Base-by-base conservation (phyloP, 2,888 invertebrate genomes). In the Lepidocyrtoides sp. region DNA sequence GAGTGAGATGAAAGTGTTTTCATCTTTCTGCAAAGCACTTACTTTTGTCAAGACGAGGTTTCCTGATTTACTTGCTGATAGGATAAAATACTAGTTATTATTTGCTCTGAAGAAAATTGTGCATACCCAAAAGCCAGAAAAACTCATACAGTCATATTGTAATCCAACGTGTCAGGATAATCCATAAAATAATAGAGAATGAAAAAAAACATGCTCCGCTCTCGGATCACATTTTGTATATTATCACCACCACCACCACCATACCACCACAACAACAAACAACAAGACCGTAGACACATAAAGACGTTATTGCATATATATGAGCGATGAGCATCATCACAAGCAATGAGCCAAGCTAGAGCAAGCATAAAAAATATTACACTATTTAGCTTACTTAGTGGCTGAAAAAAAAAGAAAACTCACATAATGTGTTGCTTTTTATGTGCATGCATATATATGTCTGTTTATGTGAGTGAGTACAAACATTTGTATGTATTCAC, bases 361-460 rank as follows among this genome's bases (percentile, higher is more conserved):
- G 57, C 12, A 32, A n/a, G 32, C 69, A 36, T 69, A 26, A 57
- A 17, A 3, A 32, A 32, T n/a, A n/a, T n/a, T n/a, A n/a, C n/a
- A n/a, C n/a, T n/a, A n/a, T n/a, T 41, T 36, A 36, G 5, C 8
- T 69, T 17, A 69, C 8, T 69, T 17, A 69, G 36, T 36, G 17
- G 7, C 36, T 69, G 69, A 69, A 69, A 60, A 60, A 60, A n/a
- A 36, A 32, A 36, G n/a, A 36, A 23, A 10, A 0, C 23, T 17
- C 26, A 60, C 69, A 69, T 69, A 69, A 69, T 69, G 69, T 41
- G 69, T 7, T 69, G 41, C 41, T 23, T 57, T 66, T 44, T 72
- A 36, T 10, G 44, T 44, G 29, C 20, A 5, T 75, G 63, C 29
- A 63, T n/a, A n/a, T n/a, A n/a, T n/a, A n/a, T 8, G 41, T 12